Base-by-base conservation (phyloP, 2,797 vertebrate genomes). In the Pseudotriccus pelzelni region DNA sequence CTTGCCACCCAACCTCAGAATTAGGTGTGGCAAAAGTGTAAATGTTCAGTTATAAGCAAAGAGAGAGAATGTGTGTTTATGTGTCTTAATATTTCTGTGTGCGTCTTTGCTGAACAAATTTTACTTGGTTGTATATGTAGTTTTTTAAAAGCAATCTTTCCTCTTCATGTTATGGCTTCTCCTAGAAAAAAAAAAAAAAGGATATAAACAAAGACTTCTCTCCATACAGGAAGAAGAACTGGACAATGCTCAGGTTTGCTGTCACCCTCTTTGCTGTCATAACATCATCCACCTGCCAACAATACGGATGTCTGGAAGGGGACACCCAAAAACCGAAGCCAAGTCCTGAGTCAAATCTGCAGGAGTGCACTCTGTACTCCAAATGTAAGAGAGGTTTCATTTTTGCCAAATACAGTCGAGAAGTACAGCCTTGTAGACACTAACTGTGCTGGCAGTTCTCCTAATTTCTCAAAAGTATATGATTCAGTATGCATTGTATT, bases 321-420 rank as follows among this genome's bases (percentile, higher is more conserved):
- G 62, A 15, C 23, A 92, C 86, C 80, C 97, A 98, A 91, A 98
- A 98, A 84, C 41, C 7, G 8, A 66, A 81, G 59, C 97, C 98
- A 36, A 93, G 96, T 72, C 84, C 75, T 34, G 98, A 98, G 70
- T 73, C 84, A 30, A 25, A 90, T 14, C 90, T 98, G 95, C 91
- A 67, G 14, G 98, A 97, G 89, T 98, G 98, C 52, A 77, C 82
- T 23, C 80, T 97, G 28, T 98, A 98, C 67, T 95, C 97, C 39
- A 76, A 97, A 93, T 97, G 98, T 98, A 97, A 97, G 98, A 78
- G 39, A 39, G 10, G 41, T 52, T 87, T 85, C 32, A 73, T 53
- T 46, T 91, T 89, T 91, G 74, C 58, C 43, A 39, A 49, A 63
- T 32, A 36, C 13, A 39, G 10, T 30, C 41, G 56, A 70, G 52